These are phyloP conservation scores for Gopherus flavomarginatus DNA, from an alignment of 2,113 vertebrate genomes.

Conservation along the genomic window DNA sequence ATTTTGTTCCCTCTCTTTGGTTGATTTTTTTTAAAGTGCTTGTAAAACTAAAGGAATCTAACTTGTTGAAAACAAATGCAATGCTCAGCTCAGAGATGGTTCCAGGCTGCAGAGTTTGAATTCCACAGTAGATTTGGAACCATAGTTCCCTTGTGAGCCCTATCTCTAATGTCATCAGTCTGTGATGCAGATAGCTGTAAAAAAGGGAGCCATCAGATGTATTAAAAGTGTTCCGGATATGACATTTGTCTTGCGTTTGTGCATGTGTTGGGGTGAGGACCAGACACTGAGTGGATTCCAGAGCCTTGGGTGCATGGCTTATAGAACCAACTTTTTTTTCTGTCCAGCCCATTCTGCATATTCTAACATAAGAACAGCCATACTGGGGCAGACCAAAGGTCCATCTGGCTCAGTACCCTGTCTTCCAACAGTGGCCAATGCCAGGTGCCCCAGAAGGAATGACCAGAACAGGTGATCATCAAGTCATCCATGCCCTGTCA, in stretches of 20 bases:
- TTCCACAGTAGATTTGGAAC: not conserved
- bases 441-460: too few species aligned
- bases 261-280: not conserved
- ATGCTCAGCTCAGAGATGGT: not conserved
- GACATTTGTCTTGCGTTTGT: not conserved
- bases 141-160: not conserved
- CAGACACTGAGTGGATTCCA: not conserved
- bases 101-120: not conserved
- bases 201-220: not conserved
- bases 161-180: not conserved
- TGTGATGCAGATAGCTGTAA: not conserved
- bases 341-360: not conserved
- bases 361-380: too few species aligned
- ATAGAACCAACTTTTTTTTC: not conserved
- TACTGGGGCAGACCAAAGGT: too few species aligned
- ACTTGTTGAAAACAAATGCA: not conserved
- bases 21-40: not conserved
- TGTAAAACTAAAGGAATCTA: not conserved
- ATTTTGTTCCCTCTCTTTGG: not conserved
- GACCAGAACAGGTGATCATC: too few species aligned
- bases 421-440: too few species aligned
- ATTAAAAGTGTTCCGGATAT: not conserved
- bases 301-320: not conserved
- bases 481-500: too few species aligned
- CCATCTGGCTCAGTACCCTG: too few species aligned